phyloP scores from a whole-genome alignment of 1,140 invertebrate species.

The Coptotermes formosanus region DNA sequence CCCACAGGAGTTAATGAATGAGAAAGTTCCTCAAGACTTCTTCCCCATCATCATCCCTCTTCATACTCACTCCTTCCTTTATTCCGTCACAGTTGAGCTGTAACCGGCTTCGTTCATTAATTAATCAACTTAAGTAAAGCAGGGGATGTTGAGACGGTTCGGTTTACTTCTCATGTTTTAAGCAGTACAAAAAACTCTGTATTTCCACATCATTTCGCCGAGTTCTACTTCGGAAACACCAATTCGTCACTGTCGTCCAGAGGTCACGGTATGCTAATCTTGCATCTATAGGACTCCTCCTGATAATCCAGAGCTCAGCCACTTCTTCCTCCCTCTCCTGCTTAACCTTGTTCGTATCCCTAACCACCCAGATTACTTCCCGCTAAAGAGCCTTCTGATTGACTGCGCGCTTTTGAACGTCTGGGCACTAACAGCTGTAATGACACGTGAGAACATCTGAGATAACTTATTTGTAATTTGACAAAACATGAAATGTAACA shows the following conservation, averaged over 20 bases:
- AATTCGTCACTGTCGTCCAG: conserved; percentile 6
- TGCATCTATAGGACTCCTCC: not conserved
- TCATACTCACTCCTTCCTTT: not conserved
- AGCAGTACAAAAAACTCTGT: conserved; percentile 18
- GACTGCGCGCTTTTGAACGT: not conserved
- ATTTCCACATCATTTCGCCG: conserved; percentile 10
- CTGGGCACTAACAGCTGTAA: not conserved
- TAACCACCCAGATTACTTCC: not conserved
- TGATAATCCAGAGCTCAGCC: not conserved
- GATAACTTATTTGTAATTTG: not conserved
- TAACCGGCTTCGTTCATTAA: conserved; percentile 1
- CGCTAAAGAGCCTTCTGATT: not conserved
- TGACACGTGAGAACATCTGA: not conserved
- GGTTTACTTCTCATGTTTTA: not conserved
- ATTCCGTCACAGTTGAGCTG: conserved; percentile 16
- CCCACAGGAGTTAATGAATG: conserved; percentile 11
- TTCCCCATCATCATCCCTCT: not conserved
- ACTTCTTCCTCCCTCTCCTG: not conserved
- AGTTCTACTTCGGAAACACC: not conserved
- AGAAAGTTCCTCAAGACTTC: conserved; percentile 7
- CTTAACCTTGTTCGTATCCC: not conserved
- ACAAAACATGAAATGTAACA: not conserved
- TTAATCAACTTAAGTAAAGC: conserved; percentile 14
- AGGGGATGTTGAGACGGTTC: not conserved
- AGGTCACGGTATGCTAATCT: conserved; percentile 9